These are phyloP conservation scores for Pachypanchax playfairii DNA, from an alignment of 2,113 vertebrate genomes.

Conservation along the genomic window DNA sequence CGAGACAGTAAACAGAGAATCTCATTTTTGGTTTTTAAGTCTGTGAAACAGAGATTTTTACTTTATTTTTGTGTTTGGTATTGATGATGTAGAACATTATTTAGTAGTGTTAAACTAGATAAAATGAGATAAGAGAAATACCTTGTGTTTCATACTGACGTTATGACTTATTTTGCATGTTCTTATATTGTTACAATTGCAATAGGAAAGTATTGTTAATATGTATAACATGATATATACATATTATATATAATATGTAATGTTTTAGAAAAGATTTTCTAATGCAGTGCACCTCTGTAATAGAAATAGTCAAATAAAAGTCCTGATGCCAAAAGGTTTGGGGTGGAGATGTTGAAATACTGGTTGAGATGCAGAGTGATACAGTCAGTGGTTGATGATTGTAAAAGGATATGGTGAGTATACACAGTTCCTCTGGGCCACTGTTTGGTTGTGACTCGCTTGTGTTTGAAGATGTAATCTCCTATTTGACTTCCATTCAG, in stretches of 20 bases:
- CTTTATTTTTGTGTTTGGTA: too few species aligned
- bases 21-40: slow-evolving; percentile 3
- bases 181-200: not conserved
- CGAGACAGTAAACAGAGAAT: slow-evolving; percentile 25
- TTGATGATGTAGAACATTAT: too few species aligned
- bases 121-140: too few species aligned
- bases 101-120: too few species aligned
- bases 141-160: too few species aligned
- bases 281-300: too few species aligned
- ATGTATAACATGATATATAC: too few species aligned
- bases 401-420: slow-evolving; percentile 43
- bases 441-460: slow-evolving; percentile 35
- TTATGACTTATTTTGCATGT: not conserved
- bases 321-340: slow-evolving; percentile 17
- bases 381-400: slow-evolving; percentile 23
- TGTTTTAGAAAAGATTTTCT: too few species aligned
- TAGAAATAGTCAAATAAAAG: too few species aligned
- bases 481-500: slow-evolving; percentile 72
- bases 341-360: slow-evolving; percentile 4
- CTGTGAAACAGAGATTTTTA: too few species aligned
- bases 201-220: not conserved
- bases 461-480: slow-evolving; percentile 74
- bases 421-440: slow-evolving; percentile 49
- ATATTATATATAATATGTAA: too few species aligned
- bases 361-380: not conserved